Percentiles rank a stretch among this genome's conserved stretches.
Conservation (phyloP, 1,140 invertebrate genomes). For the Hermatobates lingyangjiaoensis region DNA sequence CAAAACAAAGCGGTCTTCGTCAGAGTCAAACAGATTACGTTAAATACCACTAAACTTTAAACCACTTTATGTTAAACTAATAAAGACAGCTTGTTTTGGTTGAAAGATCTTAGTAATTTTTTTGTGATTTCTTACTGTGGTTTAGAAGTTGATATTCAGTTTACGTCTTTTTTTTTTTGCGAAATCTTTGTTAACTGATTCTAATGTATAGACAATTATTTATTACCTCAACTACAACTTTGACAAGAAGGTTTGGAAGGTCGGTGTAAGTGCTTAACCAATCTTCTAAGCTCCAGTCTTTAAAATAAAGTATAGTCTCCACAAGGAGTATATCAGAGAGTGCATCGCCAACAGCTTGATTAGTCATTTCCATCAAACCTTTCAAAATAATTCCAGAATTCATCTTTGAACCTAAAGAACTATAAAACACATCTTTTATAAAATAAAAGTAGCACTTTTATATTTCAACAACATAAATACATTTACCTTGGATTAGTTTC, state of each 20-base stretch:
- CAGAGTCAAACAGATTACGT: too few relatives aligned
- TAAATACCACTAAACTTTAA: too few relatives aligned
- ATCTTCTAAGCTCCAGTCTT: constrained; percentile 52
- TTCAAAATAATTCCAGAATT: constrained; percentile 4
- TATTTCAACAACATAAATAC: constrained; percentile 3
- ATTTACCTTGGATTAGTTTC: constrained; percentile 6
- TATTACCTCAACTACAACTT: constrained; percentile 55
- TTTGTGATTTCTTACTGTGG: too few relatives aligned
- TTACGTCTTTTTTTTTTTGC: neutral
- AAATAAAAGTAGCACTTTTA: neutral
- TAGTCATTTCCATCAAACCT: constrained; percentile 68
- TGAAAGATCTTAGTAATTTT: too few relatives aligned
- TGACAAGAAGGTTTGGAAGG: constrained; percentile 71
- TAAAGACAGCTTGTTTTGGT: too few relatives aligned
- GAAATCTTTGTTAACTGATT: too few relatives aligned
- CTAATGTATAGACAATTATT: neutral
- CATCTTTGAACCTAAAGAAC: neutral
- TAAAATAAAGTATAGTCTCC: constrained; percentile 68
- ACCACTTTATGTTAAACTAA: too few relatives aligned
- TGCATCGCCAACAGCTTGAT: constrained; percentile 93
- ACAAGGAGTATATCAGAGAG: constrained; percentile 88
- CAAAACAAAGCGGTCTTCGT: too few relatives aligned
- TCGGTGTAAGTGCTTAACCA: constrained; percentile 73
- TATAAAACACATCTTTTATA: constrained; percentile 2
- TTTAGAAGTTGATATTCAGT: too few relatives aligned